A percentile compares a stretch with the other conserved stretches of the same genome.
These are phyloP conservation scores for Solea senegalensis DNA, from an alignment of 2,113 vertebrate species.

Conservation along the genomic window DNA sequence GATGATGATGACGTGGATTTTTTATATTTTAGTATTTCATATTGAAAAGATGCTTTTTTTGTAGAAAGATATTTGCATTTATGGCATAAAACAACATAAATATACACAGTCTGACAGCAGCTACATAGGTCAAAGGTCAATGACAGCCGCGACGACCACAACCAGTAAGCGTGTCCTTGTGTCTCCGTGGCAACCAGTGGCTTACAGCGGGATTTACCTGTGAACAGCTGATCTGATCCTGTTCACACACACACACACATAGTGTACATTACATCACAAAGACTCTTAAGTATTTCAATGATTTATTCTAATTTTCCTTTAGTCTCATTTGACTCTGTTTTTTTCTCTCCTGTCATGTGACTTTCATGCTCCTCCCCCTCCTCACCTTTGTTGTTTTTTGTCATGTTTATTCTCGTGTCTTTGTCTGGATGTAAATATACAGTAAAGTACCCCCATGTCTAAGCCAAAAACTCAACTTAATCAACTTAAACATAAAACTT, in stretches of 20 bases:
- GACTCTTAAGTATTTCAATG: not conserved
- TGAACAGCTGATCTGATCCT: conserved; percentile 61
- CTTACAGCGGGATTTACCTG: conserved; percentile 71
- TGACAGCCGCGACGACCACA: conserved; percentile 27
- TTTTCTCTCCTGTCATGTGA: not conserved
- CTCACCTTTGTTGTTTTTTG: conserved; percentile 64
- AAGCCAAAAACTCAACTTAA: conserved; percentile 72
- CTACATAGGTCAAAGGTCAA: conserved; percentile 28
- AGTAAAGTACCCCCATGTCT: conserved; percentile 37
- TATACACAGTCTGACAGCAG: not conserved
- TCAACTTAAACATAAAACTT: conserved; percentile 62
- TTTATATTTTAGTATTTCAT: conserved; percentile 67
- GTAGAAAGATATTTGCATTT: conserved; percentile 31
- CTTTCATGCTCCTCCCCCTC: not conserved
- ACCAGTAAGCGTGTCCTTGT: conserved; percentile 42
- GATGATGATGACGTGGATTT: conserved; percentile 19
- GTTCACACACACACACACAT: conserved; percentile 13
- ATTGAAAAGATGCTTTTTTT: conserved; percentile 51
- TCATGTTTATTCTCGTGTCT: conserved; percentile 30
- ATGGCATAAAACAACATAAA: not conserved
- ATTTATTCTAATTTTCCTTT: conserved; percentile 12
- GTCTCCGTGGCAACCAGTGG: conserved; percentile 58
- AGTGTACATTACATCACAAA: not conserved
- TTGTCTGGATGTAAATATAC: conserved; percentile 54
- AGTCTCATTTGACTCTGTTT: not conserved